phyloP scores from a whole-genome alignment of 2,888 invertebrate genomes.

The Carpatolechia fugitivella region DNA sequence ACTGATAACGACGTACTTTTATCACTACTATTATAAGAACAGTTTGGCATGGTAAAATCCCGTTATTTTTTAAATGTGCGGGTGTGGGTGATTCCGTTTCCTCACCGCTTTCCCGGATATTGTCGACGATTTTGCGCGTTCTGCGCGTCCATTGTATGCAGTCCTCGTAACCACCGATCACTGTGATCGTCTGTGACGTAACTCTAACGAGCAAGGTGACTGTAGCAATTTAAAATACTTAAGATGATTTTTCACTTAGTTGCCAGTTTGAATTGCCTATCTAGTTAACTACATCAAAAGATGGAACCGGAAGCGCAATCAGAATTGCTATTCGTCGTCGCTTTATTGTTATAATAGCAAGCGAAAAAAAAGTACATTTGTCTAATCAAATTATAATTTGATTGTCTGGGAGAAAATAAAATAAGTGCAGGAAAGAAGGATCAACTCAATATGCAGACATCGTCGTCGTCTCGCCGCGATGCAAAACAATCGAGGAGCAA shows the following conservation, averaged over 20 bases:
- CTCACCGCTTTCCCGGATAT: conserved; percentile 61
- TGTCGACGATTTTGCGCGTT: conserved; percentile 46
- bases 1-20: too few relatives aligned
- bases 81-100: conserved; percentile 35
- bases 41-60: too few relatives aligned
- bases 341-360: background rate
- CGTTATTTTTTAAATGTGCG: background rate
- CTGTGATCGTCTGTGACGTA: conserved; percentile 43
- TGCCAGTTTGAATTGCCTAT: background rate
- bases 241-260: conserved; percentile 24
- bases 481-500: conserved; percentile 66
- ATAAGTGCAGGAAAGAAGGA: conserved; percentile 27
- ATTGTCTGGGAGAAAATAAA: conserved; percentile 18
- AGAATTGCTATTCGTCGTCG: background rate
- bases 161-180: conserved; percentile 44
- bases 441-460: conserved; percentile 70
- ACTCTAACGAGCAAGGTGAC: conserved; percentile 43
- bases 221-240: conserved; percentile 29
- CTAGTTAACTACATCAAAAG: background rate
- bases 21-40: too few relatives aligned
- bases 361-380: background rate
- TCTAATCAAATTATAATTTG: background rate
- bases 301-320: conserved; percentile 9
- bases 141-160: conserved; percentile 46
- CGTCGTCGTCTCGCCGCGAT: conserved; percentile 42